A percentile compares a stretch with the other conserved stretches of the same genome.
Conservation (phyloP, 2,113 vertebrate genomes). For the Coreoperca whiteheadi region DNA sequence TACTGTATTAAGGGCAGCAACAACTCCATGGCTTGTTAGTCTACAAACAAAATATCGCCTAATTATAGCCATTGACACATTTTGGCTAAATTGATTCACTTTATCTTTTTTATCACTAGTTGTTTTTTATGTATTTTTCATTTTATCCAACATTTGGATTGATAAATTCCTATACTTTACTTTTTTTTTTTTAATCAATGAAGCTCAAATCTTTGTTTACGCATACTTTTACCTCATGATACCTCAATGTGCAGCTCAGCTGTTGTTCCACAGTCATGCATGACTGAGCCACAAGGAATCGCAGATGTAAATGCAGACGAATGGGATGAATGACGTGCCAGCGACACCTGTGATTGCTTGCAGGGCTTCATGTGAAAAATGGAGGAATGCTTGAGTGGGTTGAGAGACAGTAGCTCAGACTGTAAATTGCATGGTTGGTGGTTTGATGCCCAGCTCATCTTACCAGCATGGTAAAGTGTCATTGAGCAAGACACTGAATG, state of each 20-base stretch:
- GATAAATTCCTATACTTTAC: neutral
- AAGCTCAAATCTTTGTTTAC: neutral
- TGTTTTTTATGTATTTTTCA: neutral
- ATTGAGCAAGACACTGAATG: neutral
- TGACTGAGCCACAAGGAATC: slow-evolving; percentile 34
- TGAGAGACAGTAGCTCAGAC: neutral
- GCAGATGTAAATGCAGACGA: slow-evolving; percentile 37
- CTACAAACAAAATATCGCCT: neutral
- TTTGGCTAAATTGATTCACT: neutral
- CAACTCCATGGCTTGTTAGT: slow-evolving; percentile 25
- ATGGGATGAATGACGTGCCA: slow-evolving; percentile 19
- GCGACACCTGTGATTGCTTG: slow-evolving; percentile 8
- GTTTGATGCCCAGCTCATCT: slow-evolving; percentile 14
- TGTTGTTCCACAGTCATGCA: slow-evolving; percentile 3
- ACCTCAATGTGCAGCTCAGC: neutral
- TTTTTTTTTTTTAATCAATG: no score
- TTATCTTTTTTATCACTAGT: neutral
- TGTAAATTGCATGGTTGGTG: neutral
- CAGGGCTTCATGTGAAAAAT: slow-evolving; percentile 21
- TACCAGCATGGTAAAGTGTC: slow-evolving; percentile 7
- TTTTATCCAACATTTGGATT: neutral
- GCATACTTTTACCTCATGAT: neutral
- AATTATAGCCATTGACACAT: neutral
- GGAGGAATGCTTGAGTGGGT: slow-evolving; percentile 3
- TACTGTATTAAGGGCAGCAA: slow-evolving; percentile 25